phyloP scores from a whole-genome alignment of 1,140 invertebrate species.

The Bombus huntii region DNA sequence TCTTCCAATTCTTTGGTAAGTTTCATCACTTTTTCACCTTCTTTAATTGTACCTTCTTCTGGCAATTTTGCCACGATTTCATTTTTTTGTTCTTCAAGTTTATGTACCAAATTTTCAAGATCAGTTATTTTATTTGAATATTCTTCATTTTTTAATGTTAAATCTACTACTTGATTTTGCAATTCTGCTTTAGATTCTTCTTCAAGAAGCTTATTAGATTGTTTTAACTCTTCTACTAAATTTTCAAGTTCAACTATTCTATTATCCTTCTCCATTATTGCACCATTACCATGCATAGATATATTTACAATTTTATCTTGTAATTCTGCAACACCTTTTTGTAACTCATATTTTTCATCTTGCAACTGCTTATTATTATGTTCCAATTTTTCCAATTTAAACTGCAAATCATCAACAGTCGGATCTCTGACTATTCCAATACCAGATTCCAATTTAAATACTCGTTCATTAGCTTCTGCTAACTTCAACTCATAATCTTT shows the following conservation, averaged over 20 bases:
- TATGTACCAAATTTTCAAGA: slow-evolving; percentile 70
- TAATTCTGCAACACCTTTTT: slow-evolving; percentile 74
- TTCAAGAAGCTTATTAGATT: slow-evolving; percentile 71
- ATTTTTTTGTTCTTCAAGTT: slow-evolving; percentile 73
- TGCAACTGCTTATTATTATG: slow-evolving; percentile 70
- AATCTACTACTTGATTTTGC: slow-evolving; percentile 68
- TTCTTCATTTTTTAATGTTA: slow-evolving; percentile 73
- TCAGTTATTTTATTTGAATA: slow-evolving; percentile 70
- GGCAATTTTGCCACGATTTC: slow-evolving; percentile 64
- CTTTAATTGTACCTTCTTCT: slow-evolving; percentile 67
- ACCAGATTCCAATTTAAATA: slow-evolving; percentile 74
- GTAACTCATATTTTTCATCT: slow-evolving; percentile 77
- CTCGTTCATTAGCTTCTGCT: slow-evolving; percentile 72
- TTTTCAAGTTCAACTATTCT: slow-evolving; percentile 78
- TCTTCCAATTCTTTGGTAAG: slow-evolving; percentile 88
- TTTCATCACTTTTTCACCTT: slow-evolving; percentile 83
- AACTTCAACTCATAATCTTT: slow-evolving; percentile 75
- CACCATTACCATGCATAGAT: slow-evolving; percentile 57
- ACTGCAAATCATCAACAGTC: slow-evolving; percentile 68
- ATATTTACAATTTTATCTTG: slow-evolving; percentile 73
- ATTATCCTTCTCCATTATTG: slow-evolving; percentile 76
- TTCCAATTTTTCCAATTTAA: slow-evolving; percentile 73
- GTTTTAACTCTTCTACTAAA: slow-evolving; percentile 75
- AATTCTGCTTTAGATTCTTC: slow-evolving; percentile 74
- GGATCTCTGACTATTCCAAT: slow-evolving; percentile 67